Evolutionary conservation across 2,797 vertebrate species (phyloP), one percentile per base, ranked within the genome.

Genomic region (Limosa lapponica): DNA sequence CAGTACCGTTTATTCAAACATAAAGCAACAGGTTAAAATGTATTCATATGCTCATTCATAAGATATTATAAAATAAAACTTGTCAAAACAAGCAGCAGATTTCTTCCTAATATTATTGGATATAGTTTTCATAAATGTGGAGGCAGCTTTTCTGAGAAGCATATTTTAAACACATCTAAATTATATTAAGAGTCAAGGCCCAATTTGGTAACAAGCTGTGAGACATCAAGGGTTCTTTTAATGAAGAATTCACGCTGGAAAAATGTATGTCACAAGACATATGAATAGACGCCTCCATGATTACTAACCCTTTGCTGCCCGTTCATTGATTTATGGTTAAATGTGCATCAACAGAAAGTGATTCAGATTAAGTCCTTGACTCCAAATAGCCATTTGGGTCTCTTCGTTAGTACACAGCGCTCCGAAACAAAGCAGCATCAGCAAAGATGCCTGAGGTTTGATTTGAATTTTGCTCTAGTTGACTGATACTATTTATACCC

Each of bases 401-500:
- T 59, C 82, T 90, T 75, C 3, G 3, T 1, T 34, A n/a, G 62
- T 30, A 41, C 34, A 14, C 15, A 74, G 78, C 10, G 1, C 73
- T 89, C 67, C 9, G 27, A 92, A 95, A 90, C 93, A 93, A 89
- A 97, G 86, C 16, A 2, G 41, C 91, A 81, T 86, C 84, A 88
- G 85, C 90, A 90, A 78, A 90, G 94, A 91, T 69, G 77, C 73
- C 49, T 92, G 94, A 95, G 77, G 81, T 79, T 87, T 91, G 81
- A 90, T 87, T 84, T 71, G 82, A 89, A 96, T 94, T 97, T 92
- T 96, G 84, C 51, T 93, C 34, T 23, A 80, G 51, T 83, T 87
- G 88, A 87, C 78, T 95, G 95, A 97, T 97, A 94, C 95, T 96
- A 97, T 97, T 97, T 97, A 97, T 97, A 96, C 74, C 16, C 83